A percentile compares a stretch with the other conserved stretches of the same genome.
Evolutionary conservation across 2,797 vertebrate genomes (phyloP).

Genomic region (Falco peregrinus): DNA sequence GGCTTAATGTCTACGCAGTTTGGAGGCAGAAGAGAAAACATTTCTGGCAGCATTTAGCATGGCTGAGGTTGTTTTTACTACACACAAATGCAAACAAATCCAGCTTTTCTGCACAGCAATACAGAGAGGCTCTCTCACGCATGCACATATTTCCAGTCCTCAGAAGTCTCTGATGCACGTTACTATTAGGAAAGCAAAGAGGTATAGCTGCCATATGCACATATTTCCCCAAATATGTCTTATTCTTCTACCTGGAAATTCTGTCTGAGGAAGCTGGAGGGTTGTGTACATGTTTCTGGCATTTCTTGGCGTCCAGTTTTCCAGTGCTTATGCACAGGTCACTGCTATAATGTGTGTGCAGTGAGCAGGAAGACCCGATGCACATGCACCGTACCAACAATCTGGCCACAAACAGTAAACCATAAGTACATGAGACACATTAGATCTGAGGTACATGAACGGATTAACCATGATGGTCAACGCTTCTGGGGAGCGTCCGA

Average conservation of each 20-base stretch:
- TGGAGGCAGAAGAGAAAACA: neutral
- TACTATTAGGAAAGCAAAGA: neutral
- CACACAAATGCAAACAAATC: neutral
- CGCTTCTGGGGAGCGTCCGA: neutral
- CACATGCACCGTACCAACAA: neutral
- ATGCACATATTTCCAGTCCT: neutral
- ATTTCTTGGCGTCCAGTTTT: neutral
- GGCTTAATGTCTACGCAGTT: neutral
- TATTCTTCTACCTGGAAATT: neutral
- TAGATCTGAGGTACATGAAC: neutral
- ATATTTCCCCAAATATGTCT: neutral
- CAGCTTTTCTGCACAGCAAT: neutral
- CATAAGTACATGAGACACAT: neutral
- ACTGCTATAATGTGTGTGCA: neutral
- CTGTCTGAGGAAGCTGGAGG: neutral
- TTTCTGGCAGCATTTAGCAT: neutral
- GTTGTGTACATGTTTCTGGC: neutral
- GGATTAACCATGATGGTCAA: neutral
- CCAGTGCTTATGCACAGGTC: neutral
- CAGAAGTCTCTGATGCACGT: neutral
- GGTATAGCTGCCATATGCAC: neutral
- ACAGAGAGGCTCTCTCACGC: neutral
- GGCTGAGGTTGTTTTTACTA: neutral
- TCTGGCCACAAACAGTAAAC: neutral
- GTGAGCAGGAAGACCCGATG: neutral